Conservation (phyloP, 2,888 invertebrate genomes). For the Theretra japonica region DNA sequence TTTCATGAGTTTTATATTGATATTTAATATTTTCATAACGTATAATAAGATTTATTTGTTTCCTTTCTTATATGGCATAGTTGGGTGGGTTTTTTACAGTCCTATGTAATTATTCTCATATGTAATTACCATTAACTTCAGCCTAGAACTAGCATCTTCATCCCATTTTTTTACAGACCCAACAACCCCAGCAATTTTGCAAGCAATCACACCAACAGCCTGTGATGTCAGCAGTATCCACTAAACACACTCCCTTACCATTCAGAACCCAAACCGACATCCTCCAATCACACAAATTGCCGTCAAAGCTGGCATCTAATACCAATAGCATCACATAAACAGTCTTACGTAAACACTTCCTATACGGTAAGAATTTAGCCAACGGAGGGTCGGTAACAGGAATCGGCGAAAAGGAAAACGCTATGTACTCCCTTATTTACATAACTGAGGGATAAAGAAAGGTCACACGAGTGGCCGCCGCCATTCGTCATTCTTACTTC, state of each 20-base stretch:
- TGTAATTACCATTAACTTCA: too few relatives aligned
- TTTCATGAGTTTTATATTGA: too few relatives aligned
- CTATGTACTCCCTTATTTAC: conserved; percentile 48
- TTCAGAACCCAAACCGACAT: not conserved
- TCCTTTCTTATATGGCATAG: too few relatives aligned
- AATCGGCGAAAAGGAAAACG: conserved; percentile 31
- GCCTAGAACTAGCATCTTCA: too few relatives aligned
- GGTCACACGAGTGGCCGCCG: conserved; percentile 53
- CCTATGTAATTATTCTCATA: too few relatives aligned
- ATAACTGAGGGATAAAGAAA: conserved; percentile 52
- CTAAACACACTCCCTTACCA: not conserved
- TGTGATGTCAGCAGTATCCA: not conserved
- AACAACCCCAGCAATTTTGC: too few relatives aligned
- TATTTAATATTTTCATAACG: too few relatives aligned
- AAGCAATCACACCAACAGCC: too few relatives aligned
- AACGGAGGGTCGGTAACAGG: conserved; percentile 9
- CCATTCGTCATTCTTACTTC: conserved; percentile 60
- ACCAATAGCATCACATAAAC: not conserved
- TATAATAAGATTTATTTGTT: too few relatives aligned
- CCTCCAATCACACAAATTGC: not conserved
- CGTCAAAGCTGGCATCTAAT: not conserved
- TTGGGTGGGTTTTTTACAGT: too few relatives aligned
- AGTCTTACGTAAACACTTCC: not conserved
- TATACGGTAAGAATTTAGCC: not conserved
- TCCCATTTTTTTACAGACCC: too few relatives aligned